A percentile compares a stretch with the other conserved stretches of the same genome.
Evolutionary conservation across 2,113 vertebrate species (phyloP).

Genomic region (Carassius auratus): DNA sequence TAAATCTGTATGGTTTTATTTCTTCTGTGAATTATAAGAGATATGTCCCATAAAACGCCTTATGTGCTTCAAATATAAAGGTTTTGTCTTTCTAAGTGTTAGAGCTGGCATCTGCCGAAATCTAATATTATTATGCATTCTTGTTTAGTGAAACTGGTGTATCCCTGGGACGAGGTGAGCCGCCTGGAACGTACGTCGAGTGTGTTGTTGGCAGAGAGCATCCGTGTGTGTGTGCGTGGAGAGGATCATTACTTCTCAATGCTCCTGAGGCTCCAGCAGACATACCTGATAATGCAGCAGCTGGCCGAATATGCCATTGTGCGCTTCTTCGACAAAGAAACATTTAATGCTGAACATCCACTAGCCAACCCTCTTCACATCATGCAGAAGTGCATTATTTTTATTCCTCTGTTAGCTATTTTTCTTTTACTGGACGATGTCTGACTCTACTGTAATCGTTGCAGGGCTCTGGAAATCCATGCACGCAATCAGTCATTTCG

Average conservation of each 20-base stretch:
- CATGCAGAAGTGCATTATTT: constrained; percentile 85
- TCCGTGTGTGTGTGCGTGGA: constrained; percentile 85
- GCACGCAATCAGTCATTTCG: constrained; percentile 91
- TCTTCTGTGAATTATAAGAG: neutral
- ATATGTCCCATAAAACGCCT: neutral
- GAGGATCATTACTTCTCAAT: constrained; percentile 97
- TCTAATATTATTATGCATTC: constrained; percentile 1
- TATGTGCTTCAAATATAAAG: neutral
- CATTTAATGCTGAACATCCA: constrained; percentile 85
- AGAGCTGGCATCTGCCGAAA: neutral
- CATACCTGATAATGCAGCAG: constrained; percentile 95
- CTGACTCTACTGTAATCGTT: constrained; percentile 24
- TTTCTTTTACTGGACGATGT: neutral
- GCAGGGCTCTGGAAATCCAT: constrained; percentile 88
- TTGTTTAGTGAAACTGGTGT: constrained; percentile 87
- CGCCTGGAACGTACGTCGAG: constrained; percentile 91
- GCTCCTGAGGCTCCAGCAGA: constrained; percentile 94
- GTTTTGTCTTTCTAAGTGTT: neutral
- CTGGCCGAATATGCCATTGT: constrained; percentile 89
- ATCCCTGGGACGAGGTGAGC: constrained; percentile 95
- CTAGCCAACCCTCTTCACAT: constrained; percentile 90
- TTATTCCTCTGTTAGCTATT: neutral
- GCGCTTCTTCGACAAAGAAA: constrained; percentile 97
- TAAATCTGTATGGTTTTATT: neutral
- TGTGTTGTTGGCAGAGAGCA: constrained; percentile 92